Conservation (phyloP, 1,140 invertebrate genomes). For the Psilanteris sp. region DNA sequence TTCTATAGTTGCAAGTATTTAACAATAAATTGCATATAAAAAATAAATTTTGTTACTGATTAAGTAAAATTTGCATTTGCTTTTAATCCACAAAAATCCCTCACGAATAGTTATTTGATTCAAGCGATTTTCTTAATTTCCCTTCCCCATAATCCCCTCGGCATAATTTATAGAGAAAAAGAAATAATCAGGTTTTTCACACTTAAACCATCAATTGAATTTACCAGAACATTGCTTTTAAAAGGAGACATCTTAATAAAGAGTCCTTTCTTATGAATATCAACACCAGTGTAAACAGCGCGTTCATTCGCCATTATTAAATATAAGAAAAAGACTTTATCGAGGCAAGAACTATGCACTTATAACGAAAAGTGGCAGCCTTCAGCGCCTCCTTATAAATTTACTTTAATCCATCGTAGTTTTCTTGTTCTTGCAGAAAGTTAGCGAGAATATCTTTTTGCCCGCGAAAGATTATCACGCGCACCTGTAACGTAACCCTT, state of each 20-base stretch:
- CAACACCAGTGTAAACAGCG: conserved; percentile 13
- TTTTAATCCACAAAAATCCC: no score
- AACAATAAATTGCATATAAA: no score
- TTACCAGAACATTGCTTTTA: conserved; percentile 1
- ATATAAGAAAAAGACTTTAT: conserved; percentile 12
- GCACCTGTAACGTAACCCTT: conserved; percentile 36
- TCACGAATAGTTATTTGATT: no score
- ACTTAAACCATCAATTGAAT: conserved; percentile 12
- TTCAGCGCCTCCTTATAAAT: conserved; percentile 10
- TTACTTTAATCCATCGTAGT: neutral
- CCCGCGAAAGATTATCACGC: conserved; percentile 33
- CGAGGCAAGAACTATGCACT: conserved; percentile 4
- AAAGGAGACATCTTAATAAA: conserved; percentile 11
- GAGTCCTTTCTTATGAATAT: conserved; percentile 17
- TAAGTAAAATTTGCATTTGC: no score
- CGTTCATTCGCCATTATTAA: conserved; percentile 15
- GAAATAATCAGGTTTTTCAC: conserved; percentile 16
- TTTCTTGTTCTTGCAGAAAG: conserved; percentile 25
- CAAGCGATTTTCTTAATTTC: no score
- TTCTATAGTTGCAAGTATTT: no score
- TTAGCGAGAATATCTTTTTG: conserved; percentile 47
- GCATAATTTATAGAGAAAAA: conserved; percentile 2
- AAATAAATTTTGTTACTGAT: no score
- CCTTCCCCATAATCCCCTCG: no score
- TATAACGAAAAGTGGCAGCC: neutral